Evolutionary conservation across 64 coral and sea anemone genomes (phyloP).

Genomic region (Porites australiensis): DNA sequence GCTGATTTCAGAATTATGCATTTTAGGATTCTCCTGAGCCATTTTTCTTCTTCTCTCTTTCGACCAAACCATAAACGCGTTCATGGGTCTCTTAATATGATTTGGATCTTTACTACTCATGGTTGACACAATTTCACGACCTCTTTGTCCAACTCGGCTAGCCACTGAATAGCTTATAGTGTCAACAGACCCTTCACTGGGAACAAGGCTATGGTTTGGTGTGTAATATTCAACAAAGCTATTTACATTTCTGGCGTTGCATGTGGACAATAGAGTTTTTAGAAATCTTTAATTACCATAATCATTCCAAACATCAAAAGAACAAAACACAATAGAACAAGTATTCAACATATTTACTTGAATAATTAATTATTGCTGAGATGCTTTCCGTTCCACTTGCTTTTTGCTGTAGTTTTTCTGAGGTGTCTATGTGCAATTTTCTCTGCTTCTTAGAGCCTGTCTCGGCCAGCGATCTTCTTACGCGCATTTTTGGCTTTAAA

Average conservation of each 20-base stretch:
- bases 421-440: slow-evolving; percentile 3
- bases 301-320: slow-evolving; percentile 99
- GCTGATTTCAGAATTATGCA: slow-evolving; percentile 97
- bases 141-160: slow-evolving; percentile 64
- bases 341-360: slow-evolving; percentile 93
- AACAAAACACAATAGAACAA: slow-evolving; percentile 82
- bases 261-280: slow-evolving; percentile 98
- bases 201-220: slow-evolving; percentile 87
- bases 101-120: slow-evolving; percentile 88
- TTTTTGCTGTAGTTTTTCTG: slow-evolving; percentile 10
- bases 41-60: slow-evolving; percentile 73
- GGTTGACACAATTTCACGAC: slow-evolving; percentile 65
- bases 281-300: slow-evolving; percentile 99
- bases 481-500: slow-evolving; percentile 34
- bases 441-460: background rate
- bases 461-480: background rate
- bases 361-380: slow-evolving; percentile 87
- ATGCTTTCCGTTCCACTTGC: slow-evolving; percentile 41
- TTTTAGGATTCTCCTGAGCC: slow-evolving; percentile 85
- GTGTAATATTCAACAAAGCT: slow-evolving; percentile 96
- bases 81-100: slow-evolving; percentile 97
- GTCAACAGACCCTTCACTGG: slow-evolving; percentile 82
- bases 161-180: slow-evolving; percentile 67
- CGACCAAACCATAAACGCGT: slow-evolving; percentile 97
- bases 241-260: slow-evolving; percentile 99